A percentile compares a stretch with the other conserved stretches of the same genome.
Conservation (phyloP, 2,797 vertebrate species). For the Caiman crocodilus region DNA sequence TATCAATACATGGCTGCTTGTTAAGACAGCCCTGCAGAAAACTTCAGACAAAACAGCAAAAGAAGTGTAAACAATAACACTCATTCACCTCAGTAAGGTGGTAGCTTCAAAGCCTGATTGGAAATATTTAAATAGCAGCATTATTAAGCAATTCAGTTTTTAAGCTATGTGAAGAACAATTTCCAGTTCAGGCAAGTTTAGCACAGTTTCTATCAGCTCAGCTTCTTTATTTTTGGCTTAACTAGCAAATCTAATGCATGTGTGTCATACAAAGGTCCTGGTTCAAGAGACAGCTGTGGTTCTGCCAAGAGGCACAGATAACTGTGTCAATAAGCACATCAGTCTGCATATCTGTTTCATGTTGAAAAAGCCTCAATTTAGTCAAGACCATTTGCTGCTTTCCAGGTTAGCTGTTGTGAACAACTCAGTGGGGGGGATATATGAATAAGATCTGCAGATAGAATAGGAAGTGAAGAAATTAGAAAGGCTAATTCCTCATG, state of each 20-base stretch:
- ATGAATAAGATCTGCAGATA: neutral
- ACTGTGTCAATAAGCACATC: neutral
- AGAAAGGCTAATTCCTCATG: neutral
- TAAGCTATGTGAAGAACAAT: neutral
- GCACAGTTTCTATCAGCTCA: neutral
- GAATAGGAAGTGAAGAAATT: neutral
- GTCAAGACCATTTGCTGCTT: neutral
- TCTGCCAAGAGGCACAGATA: neutral
- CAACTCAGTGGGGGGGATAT: neutral
- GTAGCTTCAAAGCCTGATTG: neutral
- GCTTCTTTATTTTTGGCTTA: neutral
- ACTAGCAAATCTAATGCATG: neutral
- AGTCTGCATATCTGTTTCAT: neutral
- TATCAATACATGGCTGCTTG: neutral
- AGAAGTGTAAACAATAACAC: neutral
- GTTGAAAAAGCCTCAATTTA: fast-evolving
- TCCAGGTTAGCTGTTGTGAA: neutral
- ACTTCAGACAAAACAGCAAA: neutral
- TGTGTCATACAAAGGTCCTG: fast-evolving
- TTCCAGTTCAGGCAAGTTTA: neutral
- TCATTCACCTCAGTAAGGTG: neutral
- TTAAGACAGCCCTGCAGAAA: slow-evolving; percentile 16
- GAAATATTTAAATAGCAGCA: neutral
- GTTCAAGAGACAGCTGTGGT: neutral
- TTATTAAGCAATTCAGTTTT: neutral